phyloP scores from a whole-genome alignment of 2,888 invertebrate genomes.

The Diloba caeruleocephala region DNA sequence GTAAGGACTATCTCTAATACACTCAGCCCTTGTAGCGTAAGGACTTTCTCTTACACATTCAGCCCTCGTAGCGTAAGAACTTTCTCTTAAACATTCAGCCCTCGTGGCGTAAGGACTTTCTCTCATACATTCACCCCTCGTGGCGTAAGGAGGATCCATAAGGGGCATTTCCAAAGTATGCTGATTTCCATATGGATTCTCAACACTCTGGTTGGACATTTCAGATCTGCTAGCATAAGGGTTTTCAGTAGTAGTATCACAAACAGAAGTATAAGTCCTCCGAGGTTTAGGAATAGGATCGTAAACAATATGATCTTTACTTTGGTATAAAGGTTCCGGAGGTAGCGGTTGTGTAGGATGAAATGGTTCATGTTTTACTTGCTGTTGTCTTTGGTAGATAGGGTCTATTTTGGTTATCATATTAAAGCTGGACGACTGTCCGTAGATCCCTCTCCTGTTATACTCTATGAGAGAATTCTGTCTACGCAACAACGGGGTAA shows the following conservation, averaged over 20 bases:
- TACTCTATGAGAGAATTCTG: constrained; percentile 88
- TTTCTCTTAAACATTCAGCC: constrained; percentile 54
- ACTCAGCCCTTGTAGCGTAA: constrained; percentile 52
- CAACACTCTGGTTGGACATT: constrained; percentile 81
- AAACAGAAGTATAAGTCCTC: constrained; percentile 83
- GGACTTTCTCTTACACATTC: constrained; percentile 52
- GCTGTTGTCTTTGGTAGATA: constrained; percentile 87
- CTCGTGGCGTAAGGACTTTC: constrained; percentile 56
- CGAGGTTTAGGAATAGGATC: constrained; percentile 87
- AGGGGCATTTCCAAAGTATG: constrained; percentile 80
- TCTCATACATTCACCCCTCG: constrained; percentile 64
- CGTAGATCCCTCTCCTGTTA: constrained; percentile 84
- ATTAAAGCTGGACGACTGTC: constrained; percentile 84
- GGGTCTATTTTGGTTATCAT: constrained; percentile 89
- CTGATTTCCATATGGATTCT: constrained; percentile 81
- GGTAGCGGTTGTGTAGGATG: constrained; percentile 86
- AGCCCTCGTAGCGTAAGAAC: constrained; percentile 48
- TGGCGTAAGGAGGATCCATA: constrained; percentile 76
- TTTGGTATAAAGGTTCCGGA: constrained; percentile 87
- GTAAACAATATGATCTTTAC: constrained; percentile 84
- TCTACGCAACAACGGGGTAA: constrained; percentile 86
- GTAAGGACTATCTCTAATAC: constrained; percentile 47
- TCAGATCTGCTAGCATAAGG: constrained; percentile 81
- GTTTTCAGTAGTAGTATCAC: constrained; percentile 83
- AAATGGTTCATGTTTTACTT: constrained; percentile 85